Percentiles rank a stretch among this genome's conserved stretches.
phyloP scores from a whole-genome alignment of 2,888 invertebrate genomes.

The Polyommatus iphigenia region DNA sequence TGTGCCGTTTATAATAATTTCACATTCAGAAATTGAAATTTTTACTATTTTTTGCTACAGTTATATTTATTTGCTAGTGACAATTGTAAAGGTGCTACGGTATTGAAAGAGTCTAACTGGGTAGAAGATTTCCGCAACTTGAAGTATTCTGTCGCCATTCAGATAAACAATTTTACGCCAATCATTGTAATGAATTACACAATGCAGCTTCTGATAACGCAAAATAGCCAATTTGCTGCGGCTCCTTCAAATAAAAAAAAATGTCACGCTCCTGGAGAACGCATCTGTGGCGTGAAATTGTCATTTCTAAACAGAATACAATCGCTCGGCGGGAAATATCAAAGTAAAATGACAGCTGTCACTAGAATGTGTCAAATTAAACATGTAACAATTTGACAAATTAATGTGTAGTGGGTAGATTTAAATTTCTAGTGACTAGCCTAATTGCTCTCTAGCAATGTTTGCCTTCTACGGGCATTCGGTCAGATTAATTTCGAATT shows the following conservation, averaged over 20 bases:
- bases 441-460: too few species aligned
- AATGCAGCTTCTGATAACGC: constrained; percentile 43
- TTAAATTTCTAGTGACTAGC: too few species aligned
- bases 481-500: too few species aligned
- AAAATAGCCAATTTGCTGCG: constrained; percentile 49
- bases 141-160: background rate
- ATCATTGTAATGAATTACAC: constrained; percentile 39
- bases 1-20: too few species aligned
- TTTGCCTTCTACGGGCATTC: too few species aligned
- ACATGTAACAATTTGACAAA: background rate
- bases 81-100: background rate
- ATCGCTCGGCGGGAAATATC: constrained; percentile 39
- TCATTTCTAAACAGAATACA: constrained; percentile 45
- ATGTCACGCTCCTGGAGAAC: constrained; percentile 54
- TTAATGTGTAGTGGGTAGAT: background rate
- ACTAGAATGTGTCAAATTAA: constrained; percentile 29
- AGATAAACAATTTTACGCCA: constrained; percentile 39
- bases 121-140: background rate
- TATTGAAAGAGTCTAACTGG: background rate
- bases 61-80: too few species aligned
- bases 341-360: constrained; percentile 45
- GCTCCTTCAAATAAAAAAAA: constrained; percentile 51
- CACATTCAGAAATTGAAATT: too few species aligned
- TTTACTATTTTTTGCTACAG: too few species aligned
- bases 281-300: constrained; percentile 66